Percentiles rank a stretch among this genome's conserved stretches.
These are phyloP conservation scores for Periophthalmus modestus DNA, from an alignment of 2,113 vertebrate species.

Conservation along the genomic window DNA sequence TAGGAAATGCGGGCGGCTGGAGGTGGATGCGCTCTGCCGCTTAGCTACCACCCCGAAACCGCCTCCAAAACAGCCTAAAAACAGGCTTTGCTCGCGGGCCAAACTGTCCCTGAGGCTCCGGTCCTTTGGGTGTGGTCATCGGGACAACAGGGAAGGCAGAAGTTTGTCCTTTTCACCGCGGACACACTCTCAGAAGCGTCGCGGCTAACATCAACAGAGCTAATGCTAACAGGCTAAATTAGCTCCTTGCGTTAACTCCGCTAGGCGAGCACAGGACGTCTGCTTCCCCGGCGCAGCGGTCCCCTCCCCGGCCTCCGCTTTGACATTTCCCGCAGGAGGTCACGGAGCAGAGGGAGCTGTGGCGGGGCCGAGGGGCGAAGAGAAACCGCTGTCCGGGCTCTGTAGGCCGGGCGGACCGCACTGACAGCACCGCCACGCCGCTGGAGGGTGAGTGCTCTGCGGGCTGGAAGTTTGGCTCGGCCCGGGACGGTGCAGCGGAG, in stretches of 20 bases:
- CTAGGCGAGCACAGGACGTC: slow-evolving; percentile 49
- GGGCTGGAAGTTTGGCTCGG: slow-evolving; percentile 30
- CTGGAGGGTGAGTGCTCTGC: slow-evolving; percentile 62
- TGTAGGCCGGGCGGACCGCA: slow-evolving; percentile 74
- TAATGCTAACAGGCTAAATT: slow-evolving; percentile 52
- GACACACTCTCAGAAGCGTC: slow-evolving; percentile 16
- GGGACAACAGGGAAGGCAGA: not conserved
- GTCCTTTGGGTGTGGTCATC: not conserved
- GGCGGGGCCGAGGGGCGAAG: slow-evolving; percentile 57
- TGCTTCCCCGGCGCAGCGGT: slow-evolving; percentile 13
- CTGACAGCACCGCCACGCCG: slow-evolving; percentile 65
- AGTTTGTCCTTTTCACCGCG: slow-evolving; percentile 11
- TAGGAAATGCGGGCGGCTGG: slow-evolving; percentile 72
- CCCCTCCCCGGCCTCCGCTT: slow-evolving; percentile 1
- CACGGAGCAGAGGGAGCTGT: slow-evolving; percentile 73
- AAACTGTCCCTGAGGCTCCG: not conserved
- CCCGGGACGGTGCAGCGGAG: slow-evolving; percentile 3
- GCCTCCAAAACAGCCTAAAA: slow-evolving; percentile 12
- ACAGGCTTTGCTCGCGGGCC: slow-evolving; percentile 15
- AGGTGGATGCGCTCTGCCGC: slow-evolving; percentile 39
- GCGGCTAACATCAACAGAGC: slow-evolving; percentile 57
- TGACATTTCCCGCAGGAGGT: slow-evolving; percentile 40
- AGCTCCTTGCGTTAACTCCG: slow-evolving; percentile 40
- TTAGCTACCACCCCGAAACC: slow-evolving; percentile 16
- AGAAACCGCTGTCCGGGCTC: slow-evolving; percentile 61